Evolutionary conservation across 1,140 invertebrate genomes (phyloP), one percentile per base, ranked within the genome.

Genomic region (Solenopsis fugax): DNA sequence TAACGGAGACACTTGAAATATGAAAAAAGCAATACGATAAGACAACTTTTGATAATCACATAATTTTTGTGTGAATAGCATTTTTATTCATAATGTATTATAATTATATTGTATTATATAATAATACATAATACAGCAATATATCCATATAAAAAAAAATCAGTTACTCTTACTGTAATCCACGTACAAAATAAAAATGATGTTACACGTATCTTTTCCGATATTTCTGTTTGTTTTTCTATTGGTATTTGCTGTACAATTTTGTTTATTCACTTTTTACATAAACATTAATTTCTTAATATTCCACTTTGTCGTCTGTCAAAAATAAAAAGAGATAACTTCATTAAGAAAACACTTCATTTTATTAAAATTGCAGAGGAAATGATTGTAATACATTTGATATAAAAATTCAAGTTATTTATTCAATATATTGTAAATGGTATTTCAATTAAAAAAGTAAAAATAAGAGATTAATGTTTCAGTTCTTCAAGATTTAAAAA

Each of bases 41-140:
- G 37, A 37, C 29, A 67, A 21, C 18, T n/a, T 60, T 60, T 18
- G 1, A n/a, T 80, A 69, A 10, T 69, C 48, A 71, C 34, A 71
- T 48, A 24, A 45, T 29, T 81, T 81, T n/a, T 56, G 29, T 29
- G 29, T 1, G 13, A 71, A 12, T 45, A 71, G 12, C 21, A 56
- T 7, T 71, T 71, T 71, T 81, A 80, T 80, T 80, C 12, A 71
- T 81, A 34, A 41, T 41, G 29, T 29, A 29, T 29, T 29, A 29
- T 29, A 29, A 29, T 29, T 29, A 29, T 29, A 29, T 29, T 29
- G 29, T 29, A 29, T 29, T 29, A 29, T n/a, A 18, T n/a, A 81
- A 45, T 73, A 75, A 60, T 67, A 84, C 69, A 75, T 41, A 72
- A 73, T 24, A n/a, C 5, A 37, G 3, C 9, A 50, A 24, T 34